These are phyloP conservation scores for Macrotrachela quadricornifera DNA, from an alignment of 1,140 invertebrate species.

Conservation along the genomic window DNA sequence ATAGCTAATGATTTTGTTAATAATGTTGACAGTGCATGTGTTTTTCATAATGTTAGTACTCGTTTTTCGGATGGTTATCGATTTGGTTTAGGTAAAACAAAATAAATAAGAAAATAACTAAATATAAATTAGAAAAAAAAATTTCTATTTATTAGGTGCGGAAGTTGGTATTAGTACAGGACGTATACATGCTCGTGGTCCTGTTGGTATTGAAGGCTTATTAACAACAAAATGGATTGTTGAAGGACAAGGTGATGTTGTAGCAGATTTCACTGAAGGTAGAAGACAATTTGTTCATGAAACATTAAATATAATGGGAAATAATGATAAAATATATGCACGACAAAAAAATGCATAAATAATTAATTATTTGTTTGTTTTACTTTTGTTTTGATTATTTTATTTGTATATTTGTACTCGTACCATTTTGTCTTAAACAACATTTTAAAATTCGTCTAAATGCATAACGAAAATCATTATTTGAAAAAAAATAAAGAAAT, in stretches of 20 bases:
- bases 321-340: too few species aligned
- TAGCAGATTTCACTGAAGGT: constrained; percentile 28
- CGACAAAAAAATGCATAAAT: too few species aligned
- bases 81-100: constrained; percentile 53
- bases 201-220: constrained; percentile 87
- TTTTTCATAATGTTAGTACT: constrained; percentile 89
- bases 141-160: constrained; percentile 30
- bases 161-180: constrained; percentile 85
- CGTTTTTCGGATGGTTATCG: constrained; percentile 91
- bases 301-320: not conserved
- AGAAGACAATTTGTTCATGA: constrained; percentile 18
- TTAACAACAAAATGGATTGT: constrained; percentile 93
- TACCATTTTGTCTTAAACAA: too few species aligned
- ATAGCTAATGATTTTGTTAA: constrained; percentile 48
- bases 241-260: constrained; percentile 39
- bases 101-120: too few species aligned
- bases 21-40: constrained; percentile 82
- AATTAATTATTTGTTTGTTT: too few species aligned
- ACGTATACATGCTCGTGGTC: constrained; percentile 81
- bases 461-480: too few species aligned
- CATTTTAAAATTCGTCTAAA: too few species aligned
- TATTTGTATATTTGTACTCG: too few species aligned
- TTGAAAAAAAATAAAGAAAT: too few species aligned
- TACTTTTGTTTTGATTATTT: too few species aligned
- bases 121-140: too few species aligned